Evolutionary conservation across 2,888 invertebrate genomes (phyloP).

Genomic region (Netelia melanura): DNA sequence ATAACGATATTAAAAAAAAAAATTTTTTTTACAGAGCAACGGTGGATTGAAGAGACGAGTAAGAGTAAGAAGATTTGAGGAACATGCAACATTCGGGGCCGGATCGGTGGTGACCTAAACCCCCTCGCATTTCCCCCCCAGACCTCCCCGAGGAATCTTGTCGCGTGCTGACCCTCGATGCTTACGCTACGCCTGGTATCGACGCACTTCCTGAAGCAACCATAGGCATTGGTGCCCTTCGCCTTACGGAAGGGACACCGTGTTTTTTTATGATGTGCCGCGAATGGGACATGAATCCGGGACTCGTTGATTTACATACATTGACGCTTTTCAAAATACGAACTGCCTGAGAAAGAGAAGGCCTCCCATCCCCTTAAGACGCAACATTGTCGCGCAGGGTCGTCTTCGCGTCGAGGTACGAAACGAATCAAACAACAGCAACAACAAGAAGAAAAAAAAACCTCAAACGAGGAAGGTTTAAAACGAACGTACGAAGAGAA

Average conservation of each 20-base stretch:
- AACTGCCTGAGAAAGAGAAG: conserved; percentile 39
- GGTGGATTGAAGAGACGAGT: conserved; percentile 59
- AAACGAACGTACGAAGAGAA: not conserved
- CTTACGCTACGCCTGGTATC: conserved; percentile 97
- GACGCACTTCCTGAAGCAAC: conserved; percentile 96
- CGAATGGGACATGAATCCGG: conserved; percentile 91
- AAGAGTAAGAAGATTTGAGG: conserved; percentile 53
- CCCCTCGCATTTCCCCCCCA: conserved; percentile 77
- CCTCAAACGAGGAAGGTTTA: not conserved
- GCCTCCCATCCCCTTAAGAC: too few species aligned
- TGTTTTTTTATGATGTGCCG: conserved; percentile 90
- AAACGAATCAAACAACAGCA: not conserved
- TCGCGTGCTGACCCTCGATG: conserved; percentile 87
- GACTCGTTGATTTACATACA: conserved; percentile 74
- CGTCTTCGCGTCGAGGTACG: too few species aligned
- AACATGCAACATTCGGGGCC: conserved; percentile 77
- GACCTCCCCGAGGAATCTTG: conserved; percentile 62
- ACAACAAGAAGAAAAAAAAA: conserved; percentile 30
- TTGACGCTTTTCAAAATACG: conserved; percentile 53
- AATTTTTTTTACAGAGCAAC: conserved; percentile 67
- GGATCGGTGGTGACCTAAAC: conserved; percentile 81
- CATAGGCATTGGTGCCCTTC: conserved; percentile 88
- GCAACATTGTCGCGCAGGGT: too few species aligned
- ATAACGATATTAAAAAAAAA: not conserved
- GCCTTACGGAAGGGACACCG: conserved; percentile 83